Percentiles rank a stretch among this genome's conserved stretches.
Conservation (phyloP, 2,888 invertebrate species). For the Pardosa pseudoannulata region DNA sequence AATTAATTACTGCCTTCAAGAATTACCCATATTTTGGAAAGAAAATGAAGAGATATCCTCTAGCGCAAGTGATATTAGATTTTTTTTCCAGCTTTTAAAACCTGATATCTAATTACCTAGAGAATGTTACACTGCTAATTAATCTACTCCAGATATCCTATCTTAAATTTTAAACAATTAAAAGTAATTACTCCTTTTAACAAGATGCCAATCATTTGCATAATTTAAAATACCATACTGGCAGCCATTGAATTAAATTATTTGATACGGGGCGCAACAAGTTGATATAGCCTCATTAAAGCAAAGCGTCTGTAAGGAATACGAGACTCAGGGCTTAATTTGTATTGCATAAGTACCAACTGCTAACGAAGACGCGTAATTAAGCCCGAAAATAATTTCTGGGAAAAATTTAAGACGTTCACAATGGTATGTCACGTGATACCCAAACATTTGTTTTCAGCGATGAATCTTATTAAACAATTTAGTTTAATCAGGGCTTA, state of each 20-base stretch:
- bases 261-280: neutral
- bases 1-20: too few relatives aligned
- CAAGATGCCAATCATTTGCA: neutral
- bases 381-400: neutral
- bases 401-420: neutral
- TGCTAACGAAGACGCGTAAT: neutral
- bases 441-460: neutral
- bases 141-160: neutral
- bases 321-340: neutral
- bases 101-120: neutral
- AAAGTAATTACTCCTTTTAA: neutral
- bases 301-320: neutral
- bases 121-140: neutral
- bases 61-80: too few relatives aligned
- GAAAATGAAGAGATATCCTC: too few relatives aligned
- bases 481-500: neutral
- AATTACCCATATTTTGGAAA: too few relatives aligned
- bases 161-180: constrained; percentile 8
- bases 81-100: too few relatives aligned
- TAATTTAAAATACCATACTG: neutral
- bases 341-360: neutral
- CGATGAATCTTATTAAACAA: neutral
- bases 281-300: constrained; percentile 3
- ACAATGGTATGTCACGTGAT: neutral
- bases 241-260: neutral